Evolutionary conservation across 1,140 invertebrate species (phyloP).

Genomic region (Hypsibius dujardini): DNA sequence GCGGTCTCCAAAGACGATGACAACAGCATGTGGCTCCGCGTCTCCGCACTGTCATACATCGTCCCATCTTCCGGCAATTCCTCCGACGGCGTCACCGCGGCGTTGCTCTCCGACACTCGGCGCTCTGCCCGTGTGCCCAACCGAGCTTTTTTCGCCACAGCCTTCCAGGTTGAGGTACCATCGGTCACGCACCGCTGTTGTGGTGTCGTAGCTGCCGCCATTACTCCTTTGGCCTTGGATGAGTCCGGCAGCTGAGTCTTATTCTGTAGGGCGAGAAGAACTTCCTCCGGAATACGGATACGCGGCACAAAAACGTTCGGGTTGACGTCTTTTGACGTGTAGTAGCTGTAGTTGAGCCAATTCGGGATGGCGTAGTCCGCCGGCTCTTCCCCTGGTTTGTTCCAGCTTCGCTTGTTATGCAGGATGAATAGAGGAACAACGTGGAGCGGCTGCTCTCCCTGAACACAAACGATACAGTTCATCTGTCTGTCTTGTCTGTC

Average conservation of each 20-base stretch:
- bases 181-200: too few species aligned
- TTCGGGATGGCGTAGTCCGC: slow-evolving; percentile 31
- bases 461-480: too few species aligned
- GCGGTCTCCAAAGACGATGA: slow-evolving; percentile 11
- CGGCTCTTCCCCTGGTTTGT: background rate
- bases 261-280: background rate
- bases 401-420: slow-evolving; percentile 36
- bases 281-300: slow-evolving; percentile 7
- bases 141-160: too few species aligned
- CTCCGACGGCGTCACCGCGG: background rate
- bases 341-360: slow-evolving; percentile 22
- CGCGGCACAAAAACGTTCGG: slow-evolving; percentile 12
- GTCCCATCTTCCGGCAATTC: background rate
- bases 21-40: background rate
- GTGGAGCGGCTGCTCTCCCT: slow-evolving; percentile 91
- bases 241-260: background rate
- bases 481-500: too few species aligned
- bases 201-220: background rate
- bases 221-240: background rate
- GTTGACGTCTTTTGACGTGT: slow-evolving; percentile 6
- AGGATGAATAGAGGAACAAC: slow-evolving; percentile 80
- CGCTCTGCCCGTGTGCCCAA: background rate
- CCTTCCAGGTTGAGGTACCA: too few species aligned
- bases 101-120: background rate
- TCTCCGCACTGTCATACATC: background rate